Evolutionary conservation across 2,797 vertebrate genomes (phyloP).

Genomic region (Masticophis lateralis): DNA sequence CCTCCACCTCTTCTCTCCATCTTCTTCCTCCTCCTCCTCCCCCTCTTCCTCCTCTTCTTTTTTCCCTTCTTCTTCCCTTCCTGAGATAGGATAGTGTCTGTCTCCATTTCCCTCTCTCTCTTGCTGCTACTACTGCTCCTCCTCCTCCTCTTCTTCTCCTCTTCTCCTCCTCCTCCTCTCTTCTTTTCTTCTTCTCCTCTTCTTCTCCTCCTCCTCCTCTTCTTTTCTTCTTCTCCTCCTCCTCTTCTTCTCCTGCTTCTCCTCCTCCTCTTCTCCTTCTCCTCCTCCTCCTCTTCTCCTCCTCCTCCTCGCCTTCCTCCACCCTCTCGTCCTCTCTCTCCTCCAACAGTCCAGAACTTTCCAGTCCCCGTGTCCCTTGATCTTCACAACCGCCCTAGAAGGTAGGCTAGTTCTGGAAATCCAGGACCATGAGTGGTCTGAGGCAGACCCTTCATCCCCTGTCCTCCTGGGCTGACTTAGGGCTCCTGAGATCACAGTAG

Average conservation of each 20-base stretch:
- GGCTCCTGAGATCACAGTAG: neutral
- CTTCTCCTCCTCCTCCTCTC: too few relatives aligned
- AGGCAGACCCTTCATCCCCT: neutral
- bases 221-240: neutral
- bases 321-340: neutral
- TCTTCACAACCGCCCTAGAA: neutral
- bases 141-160: too few relatives aligned
- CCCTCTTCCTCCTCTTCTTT: fast-evolving
- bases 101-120: too few relatives aligned
- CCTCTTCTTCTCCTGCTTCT: neutral
- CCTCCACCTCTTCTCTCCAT: too few relatives aligned
- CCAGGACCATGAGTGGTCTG: neutral
- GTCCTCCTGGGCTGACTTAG: neutral
- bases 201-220: neutral
- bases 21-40: too few relatives aligned
- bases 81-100: too few relatives aligned
- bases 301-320: constrained; percentile 11
- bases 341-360: neutral
- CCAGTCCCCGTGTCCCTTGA: neutral
- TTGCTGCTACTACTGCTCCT: too few relatives aligned
- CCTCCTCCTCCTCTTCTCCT: neutral
- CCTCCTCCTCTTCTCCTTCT: neutral
- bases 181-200: neutral
- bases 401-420: neutral
- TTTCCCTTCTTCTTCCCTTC: fast-evolving